Conservation (phyloP, 2,797 vertebrate species). For the Passerculus sandwichensis region DNA sequence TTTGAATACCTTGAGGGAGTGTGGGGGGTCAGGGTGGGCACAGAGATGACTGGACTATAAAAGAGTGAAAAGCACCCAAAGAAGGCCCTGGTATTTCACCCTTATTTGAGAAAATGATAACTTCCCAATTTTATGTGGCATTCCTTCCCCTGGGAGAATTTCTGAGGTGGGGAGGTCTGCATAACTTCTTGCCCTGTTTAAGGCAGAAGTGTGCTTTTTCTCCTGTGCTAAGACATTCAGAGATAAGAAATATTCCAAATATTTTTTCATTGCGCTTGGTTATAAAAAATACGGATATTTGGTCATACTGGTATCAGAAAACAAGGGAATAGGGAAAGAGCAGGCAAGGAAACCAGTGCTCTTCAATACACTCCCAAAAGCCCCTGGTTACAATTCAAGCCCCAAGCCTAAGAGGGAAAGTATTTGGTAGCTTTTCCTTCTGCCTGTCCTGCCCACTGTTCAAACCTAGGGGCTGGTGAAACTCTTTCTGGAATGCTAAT, state of each 20-base stretch:
- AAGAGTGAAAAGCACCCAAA: not conserved
- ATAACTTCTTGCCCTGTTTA: not conserved
- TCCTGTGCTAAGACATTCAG: not conserved
- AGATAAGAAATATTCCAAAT: conserved; percentile 3
- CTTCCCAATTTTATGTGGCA: not conserved
- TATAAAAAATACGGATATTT: not conserved
- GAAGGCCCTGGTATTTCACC: not conserved
- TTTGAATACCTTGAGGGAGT: not conserved
- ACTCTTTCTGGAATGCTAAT: not conserved
- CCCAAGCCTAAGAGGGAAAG: not conserved
- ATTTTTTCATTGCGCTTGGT: not conserved
- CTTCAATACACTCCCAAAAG: not conserved
- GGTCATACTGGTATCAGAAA: not conserved
- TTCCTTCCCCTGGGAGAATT: not conserved
- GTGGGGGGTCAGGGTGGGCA: not conserved
- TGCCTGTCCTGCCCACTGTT: not conserved
- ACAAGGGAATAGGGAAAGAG: not conserved
- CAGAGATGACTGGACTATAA: not conserved
- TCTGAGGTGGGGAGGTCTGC: not conserved
- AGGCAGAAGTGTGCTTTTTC: not conserved
- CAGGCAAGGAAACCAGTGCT: not conserved
- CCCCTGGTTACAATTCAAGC: not conserved
- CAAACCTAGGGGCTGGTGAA: not conserved
- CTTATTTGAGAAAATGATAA: not conserved
- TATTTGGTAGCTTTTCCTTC: not conserved